A percentile compares a stretch with the other conserved stretches of the same genome.
phyloP scores from a whole-genome alignment of 2,797 vertebrate species.

The Mormyrus proboscirostris region DNA sequence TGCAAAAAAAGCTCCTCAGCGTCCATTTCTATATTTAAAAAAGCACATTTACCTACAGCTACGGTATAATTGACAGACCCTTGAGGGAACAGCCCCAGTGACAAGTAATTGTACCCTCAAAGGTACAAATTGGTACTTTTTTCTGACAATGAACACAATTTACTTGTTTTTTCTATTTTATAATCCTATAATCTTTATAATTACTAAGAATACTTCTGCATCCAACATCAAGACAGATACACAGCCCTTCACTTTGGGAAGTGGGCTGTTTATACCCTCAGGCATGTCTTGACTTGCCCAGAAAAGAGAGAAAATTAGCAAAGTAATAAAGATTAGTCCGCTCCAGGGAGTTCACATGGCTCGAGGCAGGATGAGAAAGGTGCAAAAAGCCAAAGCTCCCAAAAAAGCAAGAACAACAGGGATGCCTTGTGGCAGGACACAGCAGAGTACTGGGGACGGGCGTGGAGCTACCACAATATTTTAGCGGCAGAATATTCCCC shows the following conservation, averaged over 20 bases:
- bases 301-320: constrained; percentile 3
- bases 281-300: background rate
- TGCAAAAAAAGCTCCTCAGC: background rate
- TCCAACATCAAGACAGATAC: background rate
- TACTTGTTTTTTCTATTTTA: background rate
- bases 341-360: background rate
- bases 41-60: background rate
- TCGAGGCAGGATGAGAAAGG: background rate
- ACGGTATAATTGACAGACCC: background rate
- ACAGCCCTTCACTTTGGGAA: background rate
- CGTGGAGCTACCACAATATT: background rate
- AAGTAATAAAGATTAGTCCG: constrained; percentile 9
- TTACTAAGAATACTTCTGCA: background rate
- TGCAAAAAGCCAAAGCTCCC: background rate
- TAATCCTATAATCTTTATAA: background rate
- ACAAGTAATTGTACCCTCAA: background rate
- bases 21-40: background rate
- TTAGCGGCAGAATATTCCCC: background rate
- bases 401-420: background rate
- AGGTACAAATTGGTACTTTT: background rate
- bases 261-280: background rate
- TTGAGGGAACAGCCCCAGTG: background rate
- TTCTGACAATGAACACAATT: background rate
- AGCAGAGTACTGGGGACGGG: background rate
- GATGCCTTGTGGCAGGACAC: background rate